phyloP scores from a whole-genome alignment of 2,113 vertebrate species.

The Eolophus roseicapilla region DNA sequence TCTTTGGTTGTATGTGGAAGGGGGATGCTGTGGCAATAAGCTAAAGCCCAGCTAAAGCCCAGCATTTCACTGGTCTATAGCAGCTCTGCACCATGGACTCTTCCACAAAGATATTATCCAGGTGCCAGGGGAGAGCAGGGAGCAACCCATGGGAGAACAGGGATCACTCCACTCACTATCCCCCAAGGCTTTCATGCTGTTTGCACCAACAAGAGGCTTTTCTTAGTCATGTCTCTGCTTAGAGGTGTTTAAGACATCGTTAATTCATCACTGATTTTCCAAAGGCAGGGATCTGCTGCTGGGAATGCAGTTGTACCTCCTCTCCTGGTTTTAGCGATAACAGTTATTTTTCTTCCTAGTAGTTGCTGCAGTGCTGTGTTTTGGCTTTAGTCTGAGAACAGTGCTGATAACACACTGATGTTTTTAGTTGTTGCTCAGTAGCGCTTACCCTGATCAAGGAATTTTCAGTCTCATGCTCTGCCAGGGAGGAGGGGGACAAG shows the following conservation, averaged over 20 bases:
- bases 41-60: neutral
- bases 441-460: neutral
- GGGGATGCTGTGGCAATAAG: neutral
- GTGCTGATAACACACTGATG: neutral
- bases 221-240: neutral
- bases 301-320: neutral
- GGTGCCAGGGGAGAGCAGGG: neutral
- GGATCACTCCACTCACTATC: too few relatives aligned
- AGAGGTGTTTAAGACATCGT: neutral
- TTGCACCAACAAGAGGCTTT: neutral
- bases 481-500: neutral
- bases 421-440: neutral
- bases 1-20: neutral
- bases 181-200: neutral
- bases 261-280: neutral
- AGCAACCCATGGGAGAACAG: neutral
- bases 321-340: neutral
- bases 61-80: neutral
- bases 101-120: neutral
- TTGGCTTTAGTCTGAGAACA: neutral
- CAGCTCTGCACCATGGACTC: accelerated
- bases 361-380: neutral
- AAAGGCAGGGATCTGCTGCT: neutral
- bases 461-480: neutral
- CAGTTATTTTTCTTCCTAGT: neutral